phyloP scores from a whole-genome alignment of 2,888 invertebrate species.

The Trisateles emortualis region DNA sequence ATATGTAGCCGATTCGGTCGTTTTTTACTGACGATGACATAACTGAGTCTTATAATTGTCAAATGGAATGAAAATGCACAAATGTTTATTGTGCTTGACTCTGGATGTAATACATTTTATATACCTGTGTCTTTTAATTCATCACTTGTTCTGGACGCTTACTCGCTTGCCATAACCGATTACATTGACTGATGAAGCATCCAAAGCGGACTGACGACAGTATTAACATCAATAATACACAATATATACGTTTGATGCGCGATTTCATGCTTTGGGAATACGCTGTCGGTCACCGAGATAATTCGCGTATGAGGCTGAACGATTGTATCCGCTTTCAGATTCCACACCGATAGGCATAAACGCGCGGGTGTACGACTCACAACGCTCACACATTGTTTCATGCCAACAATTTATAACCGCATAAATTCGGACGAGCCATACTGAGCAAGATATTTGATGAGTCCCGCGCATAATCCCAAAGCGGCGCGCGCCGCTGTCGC shows the following conservation, averaged over 20 bases:
- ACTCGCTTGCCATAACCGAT: constrained; percentile 21
- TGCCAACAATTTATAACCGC: constrained; percentile 66
- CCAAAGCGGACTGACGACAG: constrained; percentile 21
- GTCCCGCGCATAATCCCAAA: constrained; percentile 52
- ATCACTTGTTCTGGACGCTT: constrained; percentile 23
- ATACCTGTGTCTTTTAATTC: constrained; percentile 18
- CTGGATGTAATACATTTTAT: constrained; percentile 1
- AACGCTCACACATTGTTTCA: constrained; percentile 61
- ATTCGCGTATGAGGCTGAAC: constrained; percentile 64
- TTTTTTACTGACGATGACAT: too few relatives aligned
- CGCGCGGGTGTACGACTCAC: constrained; percentile 40
- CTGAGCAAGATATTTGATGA: constrained; percentile 59
- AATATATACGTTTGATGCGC: constrained; percentile 57
- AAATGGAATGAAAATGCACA: too few relatives aligned
- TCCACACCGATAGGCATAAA: constrained; percentile 59
- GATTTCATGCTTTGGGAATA: constrained; percentile 65
- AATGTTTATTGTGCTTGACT: not conserved
- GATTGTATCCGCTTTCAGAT: constrained; percentile 69
- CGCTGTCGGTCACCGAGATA: constrained; percentile 64
- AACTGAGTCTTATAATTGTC: too few relatives aligned
- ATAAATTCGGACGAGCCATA: constrained; percentile 59
- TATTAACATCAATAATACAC: constrained; percentile 45
- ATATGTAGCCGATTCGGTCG: too few relatives aligned
- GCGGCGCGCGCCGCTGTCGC: constrained; percentile 22
- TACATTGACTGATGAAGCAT: constrained; percentile 32